Conservation (phyloP, 2,113 vertebrate genomes). For the Corythornis vintsioides region DNA sequence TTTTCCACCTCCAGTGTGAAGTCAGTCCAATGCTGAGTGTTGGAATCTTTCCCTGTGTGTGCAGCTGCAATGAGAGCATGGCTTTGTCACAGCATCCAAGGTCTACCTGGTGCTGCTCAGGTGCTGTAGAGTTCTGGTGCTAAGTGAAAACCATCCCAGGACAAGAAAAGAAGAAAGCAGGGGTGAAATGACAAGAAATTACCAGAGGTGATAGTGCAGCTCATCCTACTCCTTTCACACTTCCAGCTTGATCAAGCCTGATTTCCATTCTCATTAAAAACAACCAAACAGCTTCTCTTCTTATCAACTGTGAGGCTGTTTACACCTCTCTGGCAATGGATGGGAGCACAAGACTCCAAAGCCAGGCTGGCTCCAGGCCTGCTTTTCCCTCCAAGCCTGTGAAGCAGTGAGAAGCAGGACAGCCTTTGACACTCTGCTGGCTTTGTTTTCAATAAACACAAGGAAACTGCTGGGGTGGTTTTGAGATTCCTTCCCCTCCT, state of each 20-base stretch:
- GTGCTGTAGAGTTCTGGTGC: neutral
- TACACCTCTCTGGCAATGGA: neutral
- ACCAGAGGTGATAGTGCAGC: neutral
- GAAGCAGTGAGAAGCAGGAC: neutral
- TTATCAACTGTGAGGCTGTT: neutral
- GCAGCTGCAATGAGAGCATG: neutral
- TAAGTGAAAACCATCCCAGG: neutral
- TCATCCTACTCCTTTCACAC: neutral
- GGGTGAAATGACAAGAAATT: neutral
- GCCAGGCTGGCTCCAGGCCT: neutral
- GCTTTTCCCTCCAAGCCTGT: neutral
- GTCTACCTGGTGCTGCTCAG: neutral
- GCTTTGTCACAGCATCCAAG: conserved; percentile 12
- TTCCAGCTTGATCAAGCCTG: neutral
- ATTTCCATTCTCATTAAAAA: neutral
- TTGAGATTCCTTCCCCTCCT: conserved; percentile 30
- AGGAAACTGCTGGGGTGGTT: neutral
- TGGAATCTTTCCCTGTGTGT: conserved; percentile 2
- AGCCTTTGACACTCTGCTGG: neutral
- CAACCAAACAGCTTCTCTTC: neutral
- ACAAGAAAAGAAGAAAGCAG: neutral
- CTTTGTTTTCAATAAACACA: neutral
- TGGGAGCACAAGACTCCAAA: neutral
- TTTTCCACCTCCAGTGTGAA: neutral
- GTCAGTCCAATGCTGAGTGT: neutral